A percentile compares a stretch with the other conserved stretches of the same genome.
Evolutionary conservation across 2,888 invertebrate species (phyloP).

Genomic region (Megamerina dolium): DNA sequence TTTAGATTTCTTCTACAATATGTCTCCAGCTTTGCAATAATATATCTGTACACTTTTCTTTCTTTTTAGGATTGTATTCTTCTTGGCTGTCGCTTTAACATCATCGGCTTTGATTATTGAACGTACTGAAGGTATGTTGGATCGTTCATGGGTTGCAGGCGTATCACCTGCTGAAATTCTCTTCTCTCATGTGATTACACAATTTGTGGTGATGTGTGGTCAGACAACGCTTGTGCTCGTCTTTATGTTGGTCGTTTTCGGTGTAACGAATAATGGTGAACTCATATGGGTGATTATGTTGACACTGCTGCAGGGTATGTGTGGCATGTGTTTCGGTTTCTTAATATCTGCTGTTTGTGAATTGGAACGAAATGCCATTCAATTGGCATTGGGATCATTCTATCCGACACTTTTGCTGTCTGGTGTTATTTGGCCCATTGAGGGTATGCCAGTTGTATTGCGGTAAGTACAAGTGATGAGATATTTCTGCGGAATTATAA

Average conservation of each 20-base stretch:
- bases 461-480: conserved; percentile 42
- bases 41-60: too few relatives aligned
- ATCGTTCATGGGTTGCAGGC: conserved; percentile 90
- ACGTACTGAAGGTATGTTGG: conserved; percentile 83
- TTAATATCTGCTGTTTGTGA: conserved; percentile 90
- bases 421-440: conserved; percentile 95
- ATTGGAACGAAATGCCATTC: conserved; percentile 87
- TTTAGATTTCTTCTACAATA: not conserved
- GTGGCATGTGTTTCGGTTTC: conserved; percentile 96
- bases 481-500: not conserved
- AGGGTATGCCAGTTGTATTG: conserved; percentile 85
- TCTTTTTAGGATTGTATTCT: conserved; percentile 77
- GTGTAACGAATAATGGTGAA: conserved; percentile 84
- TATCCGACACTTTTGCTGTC: conserved; percentile 88
- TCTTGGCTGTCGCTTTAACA: conserved; percentile 90
- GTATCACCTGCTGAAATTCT: conserved; percentile 87
- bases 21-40: too few relatives aligned
- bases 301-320: conserved; percentile 83
- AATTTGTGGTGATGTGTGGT: conserved; percentile 91
- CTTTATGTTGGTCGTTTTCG: conserved; percentile 86
- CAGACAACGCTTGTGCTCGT: conserved; percentile 86
- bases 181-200: conserved; percentile 88
- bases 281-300: conserved; percentile 77
- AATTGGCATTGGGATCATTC: conserved; percentile 87
- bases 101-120: conserved; percentile 88